A percentile compares a stretch with the other conserved stretches of the same genome.
These are phyloP conservation scores for Nothura maculosa DNA, from an alignment of 2,797 vertebrate genomes.

Conservation along the genomic window DNA sequence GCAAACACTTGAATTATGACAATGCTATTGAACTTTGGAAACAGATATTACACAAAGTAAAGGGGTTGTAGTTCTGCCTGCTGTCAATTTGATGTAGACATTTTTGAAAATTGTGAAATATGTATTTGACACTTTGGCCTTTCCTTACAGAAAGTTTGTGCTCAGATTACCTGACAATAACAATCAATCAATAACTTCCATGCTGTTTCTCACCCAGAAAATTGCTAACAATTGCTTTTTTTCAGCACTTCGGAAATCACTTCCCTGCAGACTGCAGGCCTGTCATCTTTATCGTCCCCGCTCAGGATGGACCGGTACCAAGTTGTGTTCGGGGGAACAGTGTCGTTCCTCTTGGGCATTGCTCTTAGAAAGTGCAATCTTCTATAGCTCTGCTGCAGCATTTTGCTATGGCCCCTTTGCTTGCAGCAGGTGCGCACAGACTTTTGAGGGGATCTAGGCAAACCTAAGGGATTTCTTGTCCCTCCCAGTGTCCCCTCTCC, in stretches of 20 bases:
- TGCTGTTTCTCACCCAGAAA: conserved; percentile 32
- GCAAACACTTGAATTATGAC: conserved; percentile 42
- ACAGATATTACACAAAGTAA: not conserved
- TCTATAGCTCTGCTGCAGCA: not conserved
- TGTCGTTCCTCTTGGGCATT: rapidly evolving
- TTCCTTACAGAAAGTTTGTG: conserved; percentile 21
- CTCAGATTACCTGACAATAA: conserved; percentile 46
- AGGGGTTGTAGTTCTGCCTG: not conserved
- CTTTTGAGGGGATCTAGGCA: not conserved
- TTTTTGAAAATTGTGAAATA: conserved; percentile 39
- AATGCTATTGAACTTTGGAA: conserved; percentile 22
- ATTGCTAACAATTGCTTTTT: conserved; percentile 45
- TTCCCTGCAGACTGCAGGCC: not conserved
- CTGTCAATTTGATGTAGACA: not conserved
- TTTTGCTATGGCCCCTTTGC: rapidly evolving
- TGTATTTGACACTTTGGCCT: conserved; percentile 42
- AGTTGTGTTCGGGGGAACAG: not conserved
- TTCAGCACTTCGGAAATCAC: conserved; percentile 14
- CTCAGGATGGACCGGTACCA: not conserved
- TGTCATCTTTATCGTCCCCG: not conserved
- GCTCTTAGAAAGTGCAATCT: not conserved
- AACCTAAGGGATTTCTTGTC: not conserved
- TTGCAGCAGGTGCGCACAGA: not conserved
- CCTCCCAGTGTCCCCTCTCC: not conserved
- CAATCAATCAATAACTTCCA: conserved; percentile 33